Base-by-base conservation (phyloP, 2,888 invertebrate genomes). In the Parascotia fuliginaria region DNA sequence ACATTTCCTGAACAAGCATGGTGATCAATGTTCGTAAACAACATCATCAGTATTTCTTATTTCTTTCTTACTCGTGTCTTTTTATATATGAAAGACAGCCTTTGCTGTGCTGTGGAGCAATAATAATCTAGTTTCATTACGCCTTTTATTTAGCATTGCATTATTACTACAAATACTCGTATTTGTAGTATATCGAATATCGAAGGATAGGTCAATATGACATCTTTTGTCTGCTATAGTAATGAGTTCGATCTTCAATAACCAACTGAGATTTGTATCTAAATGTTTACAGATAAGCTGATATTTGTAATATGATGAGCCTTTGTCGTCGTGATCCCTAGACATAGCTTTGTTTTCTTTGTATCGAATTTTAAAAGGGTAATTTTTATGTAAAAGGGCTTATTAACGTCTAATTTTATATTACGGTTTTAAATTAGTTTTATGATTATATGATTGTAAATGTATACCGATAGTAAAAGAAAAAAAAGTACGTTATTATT, bases 191-290 rank as follows among this genome's bases (percentile, higher is more conserved):
- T n/a, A 2, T 19, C 27, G 13, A 3, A 19, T 27, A 12, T 39
- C 33, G 16, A n/a, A 28, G 33, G 40, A 2, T 22, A 41, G 24
- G 32, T 41, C 36, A 31, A 31, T 39, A 46, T 51, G 42, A 33
- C 37, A 9, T 49, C 60, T 60, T 57, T 66, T 64, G 64, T 66
- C 45, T 61, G 50, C 29, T 34, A 19, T 37, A 22, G 60, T 68
- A 65, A 68, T 60, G 44, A 56, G 24, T 37, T 52, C 55, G 49
- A 65, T 62, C 60, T 27, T 34, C 42, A 53, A 68, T 60, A 65
- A 13, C 53, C 65, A 53, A 62, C 55, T 57, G 56, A 57, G 65
- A 66, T 64, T 63, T 66, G 63, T 66, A 43, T 64, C 61, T 37
- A 55, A 54, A 55, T 54, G 47, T 54, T 29, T 49, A 32, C 45